phyloP scores from a whole-genome alignment of 92 coral and sea anemone species.

The Porites divaricata region DNA sequence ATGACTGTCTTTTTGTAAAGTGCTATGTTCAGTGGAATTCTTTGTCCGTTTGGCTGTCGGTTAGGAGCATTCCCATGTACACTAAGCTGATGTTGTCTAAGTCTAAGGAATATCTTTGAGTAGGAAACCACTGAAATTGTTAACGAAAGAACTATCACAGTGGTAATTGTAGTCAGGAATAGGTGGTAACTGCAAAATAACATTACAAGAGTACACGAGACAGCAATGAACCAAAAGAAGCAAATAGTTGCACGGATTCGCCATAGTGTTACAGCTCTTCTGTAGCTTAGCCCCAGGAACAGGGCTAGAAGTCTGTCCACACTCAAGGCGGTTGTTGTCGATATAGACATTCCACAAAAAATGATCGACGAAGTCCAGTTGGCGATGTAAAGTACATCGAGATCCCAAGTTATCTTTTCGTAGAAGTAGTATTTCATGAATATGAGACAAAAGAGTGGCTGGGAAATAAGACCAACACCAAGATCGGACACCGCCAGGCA shows the following conservation, averaged over 20 bases:
- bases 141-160: background rate
- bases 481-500: constrained; percentile 14
- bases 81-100: background rate
- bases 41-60: background rate
- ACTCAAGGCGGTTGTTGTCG: background rate
- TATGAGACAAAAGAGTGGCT: background rate
- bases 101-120: background rate
- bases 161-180: no score
- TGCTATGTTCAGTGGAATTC: background rate
- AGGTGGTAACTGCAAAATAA: no score
- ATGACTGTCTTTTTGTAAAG: background rate
- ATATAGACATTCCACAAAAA: background rate
- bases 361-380: background rate
- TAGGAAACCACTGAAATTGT: background rate
- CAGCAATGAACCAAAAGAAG: background rate
- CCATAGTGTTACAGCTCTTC: background rate
- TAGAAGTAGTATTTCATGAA: background rate
- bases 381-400: background rate
- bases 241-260: background rate
- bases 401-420: background rate
- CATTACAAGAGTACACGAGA: background rate
- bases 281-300: background rate
- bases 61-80: background rate
- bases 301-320: background rate
- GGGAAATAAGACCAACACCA: background rate